Evolutionary conservation across 2,113 vertebrate genomes (phyloP), one percentile per base, ranked within the genome.

Genomic region (Oenanthe oenanthe): DNA sequence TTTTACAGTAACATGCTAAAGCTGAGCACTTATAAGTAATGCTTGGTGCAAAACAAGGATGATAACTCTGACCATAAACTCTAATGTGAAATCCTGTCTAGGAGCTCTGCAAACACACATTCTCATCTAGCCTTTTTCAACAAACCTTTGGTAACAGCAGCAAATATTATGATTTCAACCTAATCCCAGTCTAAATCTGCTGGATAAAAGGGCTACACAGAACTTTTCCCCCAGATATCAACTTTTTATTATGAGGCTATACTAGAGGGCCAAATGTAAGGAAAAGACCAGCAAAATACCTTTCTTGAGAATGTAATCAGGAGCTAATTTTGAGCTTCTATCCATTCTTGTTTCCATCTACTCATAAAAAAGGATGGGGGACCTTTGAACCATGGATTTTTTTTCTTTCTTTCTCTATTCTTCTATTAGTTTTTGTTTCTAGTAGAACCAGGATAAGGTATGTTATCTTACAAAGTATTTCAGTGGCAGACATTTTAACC

Each of bases 41-140:
- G 3, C 34, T n/a, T 53, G 31, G 22, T 83, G 60, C 42, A 92
- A 96, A 92, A 79, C 24, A 58, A 75, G 62, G 68, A 50, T 93
- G 80, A 58, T 82, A 75, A 68, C 95, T 92, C 76, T 74, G 57
- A 91, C 42, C 74, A 95, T 87, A 91, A 96, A 85, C 15, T 92
- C 47, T 86, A 72, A 76, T 47, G 19, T 63, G 36, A 73, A 85
- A 85, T 16, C 34, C 38, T 94, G 43, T 82, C 68, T 74, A 53
- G 29, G 51, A 92, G 42, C 75, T 95, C 80, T 74, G 63, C 36
- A 77, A 89, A 74, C 95, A 86, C 7, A 75, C 7, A 48, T n/a
- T 40, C 36, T 81, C 47, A 72, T 75, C 61, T 66, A 86, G 70
- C 42, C 9, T 91, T 73, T 92, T 82, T 43, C 19, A 62, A 74